Conservation (phyloP, 2,797 vertebrate genomes). For the Takifugu rubripes region DNA sequence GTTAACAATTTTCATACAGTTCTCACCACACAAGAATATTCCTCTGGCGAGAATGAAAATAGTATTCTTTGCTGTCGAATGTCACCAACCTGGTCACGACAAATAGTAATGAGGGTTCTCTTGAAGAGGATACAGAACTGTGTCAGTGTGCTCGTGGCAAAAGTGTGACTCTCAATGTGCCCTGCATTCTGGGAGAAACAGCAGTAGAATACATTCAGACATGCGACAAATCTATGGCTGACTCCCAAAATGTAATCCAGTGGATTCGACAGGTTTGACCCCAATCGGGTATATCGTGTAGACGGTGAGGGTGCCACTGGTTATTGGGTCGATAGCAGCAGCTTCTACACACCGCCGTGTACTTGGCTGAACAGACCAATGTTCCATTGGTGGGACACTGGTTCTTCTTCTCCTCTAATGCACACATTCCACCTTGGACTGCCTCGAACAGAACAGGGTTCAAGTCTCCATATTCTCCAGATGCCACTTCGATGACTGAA, state of each 20-base stretch:
- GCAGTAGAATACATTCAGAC: constrained; percentile 1
- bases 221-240: background rate
- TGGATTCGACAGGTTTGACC: no score
- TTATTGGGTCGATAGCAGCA: no score
- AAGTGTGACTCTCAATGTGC: constrained; percentile 85
- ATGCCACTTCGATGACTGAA: constrained; percentile 92
- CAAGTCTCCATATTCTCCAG: constrained; percentile 92
- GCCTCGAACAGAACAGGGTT: constrained; percentile 90
- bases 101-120: constrained; percentile 88
- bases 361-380: constrained; percentile 61
- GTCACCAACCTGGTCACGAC: constrained; percentile 85
- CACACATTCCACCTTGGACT: constrained; percentile 85
- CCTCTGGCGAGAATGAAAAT: no score
- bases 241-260: background rate
- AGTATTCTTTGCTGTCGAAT: background rate
- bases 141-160: constrained; percentile 86
- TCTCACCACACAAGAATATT: background rate
- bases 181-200: constrained; percentile 62
- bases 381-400: constrained; percentile 69
- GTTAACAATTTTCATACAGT: background rate
- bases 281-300: no score
- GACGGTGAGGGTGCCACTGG: no score
- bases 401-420: constrained; percentile 82
- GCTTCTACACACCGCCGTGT: constrained; percentile 48
- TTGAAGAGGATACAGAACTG: constrained; percentile 96